These are phyloP conservation scores for Magallana nippona DNA, from an alignment of 2,888 invertebrate species.

Conservation along the genomic window DNA sequence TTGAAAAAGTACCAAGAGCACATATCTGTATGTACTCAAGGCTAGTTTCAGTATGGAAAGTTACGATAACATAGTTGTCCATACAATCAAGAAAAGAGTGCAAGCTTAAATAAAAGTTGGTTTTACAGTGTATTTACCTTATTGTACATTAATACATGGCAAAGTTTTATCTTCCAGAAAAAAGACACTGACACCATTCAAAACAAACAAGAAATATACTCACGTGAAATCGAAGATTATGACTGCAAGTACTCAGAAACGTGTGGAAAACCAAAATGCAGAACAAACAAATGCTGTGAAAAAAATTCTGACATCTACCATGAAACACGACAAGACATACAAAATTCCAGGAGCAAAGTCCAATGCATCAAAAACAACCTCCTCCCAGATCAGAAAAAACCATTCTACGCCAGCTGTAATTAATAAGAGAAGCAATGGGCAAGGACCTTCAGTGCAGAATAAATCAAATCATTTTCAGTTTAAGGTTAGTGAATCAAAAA, in stretches of 20 bases:
- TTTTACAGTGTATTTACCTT: too few relatives aligned
- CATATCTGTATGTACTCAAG: too few relatives aligned
- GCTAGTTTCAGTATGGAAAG: too few relatives aligned
- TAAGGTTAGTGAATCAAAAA: neutral
- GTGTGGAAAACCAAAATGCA: neutral
- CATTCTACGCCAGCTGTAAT: neutral
- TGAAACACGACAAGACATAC: neutral
- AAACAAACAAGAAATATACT: neutral
- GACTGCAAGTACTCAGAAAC: neutral
- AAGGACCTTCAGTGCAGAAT: neutral
- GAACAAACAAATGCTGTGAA: neutral
- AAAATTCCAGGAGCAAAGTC: neutral
- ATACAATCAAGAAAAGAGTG: too few relatives aligned
- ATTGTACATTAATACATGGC: too few relatives aligned
- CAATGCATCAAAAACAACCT: neutral
- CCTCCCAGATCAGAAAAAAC: neutral
- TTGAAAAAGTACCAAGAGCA: too few relatives aligned
- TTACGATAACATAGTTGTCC: too few relatives aligned
- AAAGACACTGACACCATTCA: constrained; percentile 21
- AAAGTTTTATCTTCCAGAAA: neutral
- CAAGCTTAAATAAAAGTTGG: too few relatives aligned
- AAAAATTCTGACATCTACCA: neutral
- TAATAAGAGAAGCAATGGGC: neutral
- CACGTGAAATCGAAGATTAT: constrained; percentile 13
- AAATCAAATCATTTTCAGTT: neutral